Evolutionary conservation across 1,140 invertebrate genomes (phyloP).

Genomic region (Mamestra configurata): DNA sequence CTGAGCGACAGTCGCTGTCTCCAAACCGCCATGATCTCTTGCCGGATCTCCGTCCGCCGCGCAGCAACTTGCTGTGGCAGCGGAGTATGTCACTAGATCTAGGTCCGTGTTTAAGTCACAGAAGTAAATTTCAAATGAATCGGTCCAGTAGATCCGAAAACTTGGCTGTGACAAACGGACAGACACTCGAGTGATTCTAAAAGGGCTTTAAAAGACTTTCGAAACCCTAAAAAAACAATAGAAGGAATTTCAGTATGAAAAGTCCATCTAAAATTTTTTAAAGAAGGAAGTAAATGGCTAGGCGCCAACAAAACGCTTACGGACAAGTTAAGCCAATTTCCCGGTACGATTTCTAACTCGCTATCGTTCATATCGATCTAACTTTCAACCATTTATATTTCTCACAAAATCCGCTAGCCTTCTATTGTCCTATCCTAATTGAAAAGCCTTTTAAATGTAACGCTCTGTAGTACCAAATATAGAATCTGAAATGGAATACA

Average conservation of each 20-base stretch:
- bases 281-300: background rate
- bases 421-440: background rate
- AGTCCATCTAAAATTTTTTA: background rate
- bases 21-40: too few relatives aligned
- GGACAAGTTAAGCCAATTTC: slow-evolving; percentile 8
- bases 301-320: slow-evolving; percentile 7
- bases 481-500: background rate
- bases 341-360: background rate
- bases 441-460: background rate
- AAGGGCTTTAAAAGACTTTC: too few relatives aligned
- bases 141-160: too few relatives aligned
- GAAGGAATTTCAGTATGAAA: background rate
- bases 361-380: background rate
- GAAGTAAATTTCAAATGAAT: too few relatives aligned
- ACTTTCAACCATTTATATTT: slow-evolving; percentile 4
- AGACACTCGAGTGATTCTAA: too few relatives aligned
- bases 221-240: too few relatives aligned
- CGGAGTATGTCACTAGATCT: too few relatives aligned
- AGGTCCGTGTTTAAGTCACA: too few relatives aligned
- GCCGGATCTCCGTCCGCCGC: too few relatives aligned
- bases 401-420: background rate
- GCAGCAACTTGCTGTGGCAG: too few relatives aligned
- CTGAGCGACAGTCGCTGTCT: too few relatives aligned
- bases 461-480: background rate
- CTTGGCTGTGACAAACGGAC: too few relatives aligned